Evolutionary conservation across 2,113 vertebrate genomes (phyloP), one percentile per base, ranked within the genome.

Genomic region (Leptobrachium ailaonicum): DNA sequence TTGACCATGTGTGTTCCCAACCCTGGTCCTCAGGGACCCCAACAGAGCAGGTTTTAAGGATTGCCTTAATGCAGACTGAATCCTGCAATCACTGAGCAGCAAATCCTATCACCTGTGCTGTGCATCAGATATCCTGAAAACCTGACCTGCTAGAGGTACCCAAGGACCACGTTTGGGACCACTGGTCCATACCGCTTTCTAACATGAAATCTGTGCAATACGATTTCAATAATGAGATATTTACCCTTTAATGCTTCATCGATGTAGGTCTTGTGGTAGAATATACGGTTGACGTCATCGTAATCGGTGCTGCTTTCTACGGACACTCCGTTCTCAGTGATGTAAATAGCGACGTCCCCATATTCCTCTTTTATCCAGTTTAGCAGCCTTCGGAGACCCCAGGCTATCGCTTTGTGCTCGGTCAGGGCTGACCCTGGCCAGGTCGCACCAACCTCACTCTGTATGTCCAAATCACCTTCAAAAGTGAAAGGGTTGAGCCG

Each of bases 281-380:
- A 95, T 70, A 95, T 87, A 85, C 96, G 93, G 40, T 83, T 70
- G 0, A 79, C 87, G 66, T 99, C 97, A 79, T 97, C 92, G 76
- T 89, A 50, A 1, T 87, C 80, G 0, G 79, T 85, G 2, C 71
- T 58, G 43, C 73, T 69, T 1, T 87, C 73, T 76, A 88, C 88
- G 3, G 92, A 92, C 11, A 92, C 92, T 0, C 96, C 96, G 0
- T 97, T 98, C 80, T 96, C 94, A 0, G 95, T 96, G 58, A 99
- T 75, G 11, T 97, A 98, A 84, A 97, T 91, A 0, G 96, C 94
- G 2, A 94, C 88, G 43, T 96, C 83, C 7, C 91, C 94, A 10
- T 99, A 99, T 64, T 99, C 97, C 53, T 95, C 94, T 82, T 95
- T 98, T 82, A 99, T 88, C 98, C 98, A 99, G 87, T 94, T 98